Base-by-base conservation (phyloP, 2,888 invertebrate genomes). In the Drosophila hamatofila region DNA sequence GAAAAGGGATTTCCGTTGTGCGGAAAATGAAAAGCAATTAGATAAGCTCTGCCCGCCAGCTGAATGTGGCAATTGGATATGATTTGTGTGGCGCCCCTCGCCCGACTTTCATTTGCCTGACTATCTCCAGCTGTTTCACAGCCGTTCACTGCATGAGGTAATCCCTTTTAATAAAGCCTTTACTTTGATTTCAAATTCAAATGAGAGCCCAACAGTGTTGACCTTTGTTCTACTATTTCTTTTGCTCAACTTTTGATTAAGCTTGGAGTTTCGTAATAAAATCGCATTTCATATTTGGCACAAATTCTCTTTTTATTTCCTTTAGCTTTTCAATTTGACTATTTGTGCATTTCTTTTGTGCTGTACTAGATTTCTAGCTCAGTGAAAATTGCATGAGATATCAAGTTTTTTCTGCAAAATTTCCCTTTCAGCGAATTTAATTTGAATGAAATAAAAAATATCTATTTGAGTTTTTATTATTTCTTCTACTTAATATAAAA, bases 11-110 rank as follows among this genome's bases (percentile, higher is more conserved):
- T 81, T 84, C 70, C 78, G 68, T 27, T 56, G 49, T 44, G 44
- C 33, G 55, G 56, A 61, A 81, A 74, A 64, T 69, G 78, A 63
- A 84, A 88, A 88, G 84, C 83, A 84, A 84, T 84, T 84, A 88
- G 88, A 88, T 84, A 79, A 83, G 79, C 82, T 70, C 49, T 49
- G n/a, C 46, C 46, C 56, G 51, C 65, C 35, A 78, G 63, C 76
- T 79, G 69, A 72, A 72, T 75, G 70, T 75, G 76, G 67, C 79
- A 76, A 73, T 83, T 72, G 83, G 69, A 69, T 78, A 78, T 73
- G 73, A 78, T 66, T 75, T 61, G 72, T 68, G 37, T 51, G 54
- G 30, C 18, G 6, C n/a, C 8, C 8, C 11, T 0, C 7, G 41
- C 9, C 30, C 49, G 12, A 14, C 33, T 18, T n/a, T n/a, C n/a